These are phyloP conservation scores for Hipposideros armiger DNA, from an alignment of 2,113 vertebrate genomes.

Conservation along the genomic window DNA sequence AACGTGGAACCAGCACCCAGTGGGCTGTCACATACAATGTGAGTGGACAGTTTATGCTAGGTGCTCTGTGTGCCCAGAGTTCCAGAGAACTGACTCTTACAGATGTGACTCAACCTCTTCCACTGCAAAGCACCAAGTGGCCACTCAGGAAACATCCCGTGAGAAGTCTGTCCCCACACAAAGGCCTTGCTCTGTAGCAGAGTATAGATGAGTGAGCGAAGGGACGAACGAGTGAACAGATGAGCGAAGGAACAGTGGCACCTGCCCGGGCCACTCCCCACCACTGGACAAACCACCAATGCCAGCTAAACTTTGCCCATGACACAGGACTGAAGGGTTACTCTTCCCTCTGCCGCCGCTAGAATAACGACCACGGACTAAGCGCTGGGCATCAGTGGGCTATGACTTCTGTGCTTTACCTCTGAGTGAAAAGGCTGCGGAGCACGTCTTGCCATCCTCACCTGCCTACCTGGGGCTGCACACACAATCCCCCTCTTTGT, in stretches of 20 bases:
- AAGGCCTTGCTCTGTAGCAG: neutral
- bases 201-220: no score
- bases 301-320: rapidly evolving
- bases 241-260: neutral
- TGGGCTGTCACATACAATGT: no score
- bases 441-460: neutral
- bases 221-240: rapidly evolving
- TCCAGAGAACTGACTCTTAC: neutral
- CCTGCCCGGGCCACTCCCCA: neutral
- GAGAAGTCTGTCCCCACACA: neutral
- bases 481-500: neutral
- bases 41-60: neutral
- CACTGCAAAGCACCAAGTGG: neutral
- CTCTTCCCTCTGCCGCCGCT: neutral
- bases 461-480: neutral
- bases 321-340: rapidly evolving
- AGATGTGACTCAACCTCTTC: neutral
- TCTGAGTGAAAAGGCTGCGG: neutral
- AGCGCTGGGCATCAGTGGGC: rapidly evolving
- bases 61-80: no score
- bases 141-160: no score
- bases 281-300: neutral
- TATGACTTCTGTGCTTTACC: neutral
- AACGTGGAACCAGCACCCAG: neutral
- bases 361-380: rapidly evolving